Conservation (phyloP, 2,113 vertebrate species). For the Peromyscus leucopus region DNA sequence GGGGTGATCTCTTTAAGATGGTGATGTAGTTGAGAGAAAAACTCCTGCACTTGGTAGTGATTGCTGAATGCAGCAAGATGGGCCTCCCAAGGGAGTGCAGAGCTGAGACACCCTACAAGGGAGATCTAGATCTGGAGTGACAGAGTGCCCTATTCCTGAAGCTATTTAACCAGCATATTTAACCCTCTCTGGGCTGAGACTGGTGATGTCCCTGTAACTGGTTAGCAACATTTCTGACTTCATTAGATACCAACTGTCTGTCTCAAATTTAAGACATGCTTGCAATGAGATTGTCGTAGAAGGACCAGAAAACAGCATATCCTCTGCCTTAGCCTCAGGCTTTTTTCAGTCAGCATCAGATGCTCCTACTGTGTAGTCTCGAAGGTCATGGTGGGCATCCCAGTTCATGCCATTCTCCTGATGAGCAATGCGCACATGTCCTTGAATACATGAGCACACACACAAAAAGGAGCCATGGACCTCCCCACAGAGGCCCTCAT, state of each 20-base stretch:
- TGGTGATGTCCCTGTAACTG: background rate
- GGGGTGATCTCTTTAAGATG: background rate
- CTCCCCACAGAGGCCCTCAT: too few species aligned
- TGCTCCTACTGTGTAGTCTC: background rate
- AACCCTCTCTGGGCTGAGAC: background rate
- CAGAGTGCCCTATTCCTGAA: background rate
- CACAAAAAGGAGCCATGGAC: background rate
- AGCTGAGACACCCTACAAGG: background rate
- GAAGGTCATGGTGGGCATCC: background rate
- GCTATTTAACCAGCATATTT: background rate
- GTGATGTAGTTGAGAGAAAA: background rate
- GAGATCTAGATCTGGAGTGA: background rate
- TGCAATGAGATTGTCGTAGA: background rate
- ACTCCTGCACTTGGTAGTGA: background rate
- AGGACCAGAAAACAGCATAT: background rate
- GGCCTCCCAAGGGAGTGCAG: background rate
- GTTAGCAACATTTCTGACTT: background rate
- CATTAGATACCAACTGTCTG: background rate
- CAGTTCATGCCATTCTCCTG: background rate
- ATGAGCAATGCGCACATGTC: background rate
- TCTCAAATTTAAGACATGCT: background rate
- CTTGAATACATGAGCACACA: too few species aligned
- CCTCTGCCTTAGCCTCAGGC: rapidly evolving
- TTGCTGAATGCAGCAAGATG: background rate
- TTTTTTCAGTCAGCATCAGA: background rate